These are phyloP conservation scores for Belonocnema kinseyi DNA, from an alignment of 1,140 invertebrate genomes.

Conservation along the genomic window DNA sequence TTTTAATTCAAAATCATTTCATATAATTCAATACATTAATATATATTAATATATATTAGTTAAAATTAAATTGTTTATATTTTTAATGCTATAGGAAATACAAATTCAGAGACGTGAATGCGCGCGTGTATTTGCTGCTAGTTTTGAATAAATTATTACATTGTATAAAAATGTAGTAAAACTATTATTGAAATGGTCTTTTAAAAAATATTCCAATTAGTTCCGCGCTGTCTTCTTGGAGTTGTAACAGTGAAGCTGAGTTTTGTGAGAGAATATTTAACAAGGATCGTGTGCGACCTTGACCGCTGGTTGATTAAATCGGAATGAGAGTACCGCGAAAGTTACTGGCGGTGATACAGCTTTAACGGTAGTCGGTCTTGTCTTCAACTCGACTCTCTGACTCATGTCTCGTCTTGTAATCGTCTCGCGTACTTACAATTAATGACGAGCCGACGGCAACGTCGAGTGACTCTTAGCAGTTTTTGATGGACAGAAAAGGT, in stretches of 20 bases:
- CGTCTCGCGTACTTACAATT: conserved; percentile 40
- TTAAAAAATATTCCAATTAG: too few species aligned
- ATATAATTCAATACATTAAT: too few species aligned
- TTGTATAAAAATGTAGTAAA: too few species aligned
- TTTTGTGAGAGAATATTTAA: background rate
- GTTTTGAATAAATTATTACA: too few species aligned
- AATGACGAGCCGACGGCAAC: conserved; percentile 44
- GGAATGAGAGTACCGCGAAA: conserved; percentile 30
- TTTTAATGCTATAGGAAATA: too few species aligned
- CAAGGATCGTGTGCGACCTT: conserved; percentile 38
- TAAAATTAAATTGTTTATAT: too few species aligned
- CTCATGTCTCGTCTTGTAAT: conserved; percentile 35
- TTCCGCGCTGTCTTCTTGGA: background rate
- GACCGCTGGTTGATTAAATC: conserved; percentile 28
- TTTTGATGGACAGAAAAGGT: conserved; percentile 46
- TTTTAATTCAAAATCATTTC: too few species aligned
- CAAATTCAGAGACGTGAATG: too few species aligned
- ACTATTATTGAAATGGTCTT: too few species aligned
- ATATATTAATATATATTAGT: too few species aligned
- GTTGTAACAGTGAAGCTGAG: conserved; percentile 10
- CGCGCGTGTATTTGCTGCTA: too few species aligned
- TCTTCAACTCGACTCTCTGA: conserved; percentile 40
- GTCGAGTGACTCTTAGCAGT: conserved; percentile 22
- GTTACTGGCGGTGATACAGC: conserved; percentile 19
- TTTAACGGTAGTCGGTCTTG: conserved; percentile 54